Percentiles rank a stretch among this genome's conserved stretches.
These are phyloP conservation scores for Acleris cristana DNA, from an alignment of 2,888 invertebrate genomes.

Conservation along the genomic window DNA sequence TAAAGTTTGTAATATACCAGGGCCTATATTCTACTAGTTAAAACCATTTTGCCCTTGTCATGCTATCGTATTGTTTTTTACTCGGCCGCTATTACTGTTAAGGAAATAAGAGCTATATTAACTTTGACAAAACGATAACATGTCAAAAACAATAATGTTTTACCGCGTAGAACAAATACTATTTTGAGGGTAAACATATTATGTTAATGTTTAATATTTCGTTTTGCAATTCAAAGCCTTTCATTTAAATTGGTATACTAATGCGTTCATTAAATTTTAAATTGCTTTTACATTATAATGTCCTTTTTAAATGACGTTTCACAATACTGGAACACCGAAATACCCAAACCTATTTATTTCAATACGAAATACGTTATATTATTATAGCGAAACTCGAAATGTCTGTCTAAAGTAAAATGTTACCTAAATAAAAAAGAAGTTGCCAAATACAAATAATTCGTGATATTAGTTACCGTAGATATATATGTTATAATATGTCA, in stretches of 20 bases:
- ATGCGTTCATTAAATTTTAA: background rate
- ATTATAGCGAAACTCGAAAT: background rate
- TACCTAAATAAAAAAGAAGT: constrained; percentile 39
- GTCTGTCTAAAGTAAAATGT: constrained; percentile 1
- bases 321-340: constrained; percentile 57
- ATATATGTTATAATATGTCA: constrained; percentile 46
- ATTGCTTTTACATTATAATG: background rate
- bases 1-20: too few relatives aligned
- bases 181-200: too few relatives aligned
- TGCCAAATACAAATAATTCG: constrained; percentile 63
- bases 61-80: too few relatives aligned
- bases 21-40: too few relatives aligned
- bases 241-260: constrained; percentile 31
- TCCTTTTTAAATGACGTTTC: constrained; percentile 48
- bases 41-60: too few relatives aligned
- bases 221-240: constrained; percentile 58
- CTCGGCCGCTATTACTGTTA: too few relatives aligned
- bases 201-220: constrained; percentile 44
- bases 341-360: constrained; percentile 69
- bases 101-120: too few relatives aligned
- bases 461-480: constrained; percentile 81
- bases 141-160: too few relatives aligned
- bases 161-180: too few relatives aligned
- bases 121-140: too few relatives aligned
- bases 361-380: constrained; percentile 38